These are phyloP conservation scores for Pangasius djambal DNA, from an alignment of 2,797 vertebrate species.

Conservation along the genomic window DNA sequence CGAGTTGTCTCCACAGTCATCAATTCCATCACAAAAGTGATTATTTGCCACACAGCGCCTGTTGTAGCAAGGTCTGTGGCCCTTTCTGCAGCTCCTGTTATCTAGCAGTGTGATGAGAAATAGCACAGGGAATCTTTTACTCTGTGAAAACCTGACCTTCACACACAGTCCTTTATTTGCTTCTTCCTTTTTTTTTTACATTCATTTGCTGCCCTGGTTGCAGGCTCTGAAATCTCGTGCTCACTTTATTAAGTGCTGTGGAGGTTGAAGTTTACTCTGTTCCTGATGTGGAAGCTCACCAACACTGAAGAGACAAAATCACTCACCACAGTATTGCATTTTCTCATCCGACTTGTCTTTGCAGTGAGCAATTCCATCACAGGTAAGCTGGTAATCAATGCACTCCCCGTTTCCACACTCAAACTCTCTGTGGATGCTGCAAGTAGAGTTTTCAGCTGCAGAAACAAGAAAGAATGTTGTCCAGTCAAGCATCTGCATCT, in stretches of 20 bases:
- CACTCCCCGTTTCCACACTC: conserved; percentile 97
- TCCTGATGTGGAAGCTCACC: conserved; percentile 37
- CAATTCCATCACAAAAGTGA: conserved; percentile 86
- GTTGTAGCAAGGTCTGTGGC: conserved; percentile 89
- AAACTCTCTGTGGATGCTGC: conserved; percentile 93
- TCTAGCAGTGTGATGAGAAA: conserved; percentile 72
- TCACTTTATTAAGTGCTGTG: conserved; percentile 55
- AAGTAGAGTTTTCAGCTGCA: conserved; percentile 92
- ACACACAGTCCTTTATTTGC: conserved; percentile 34
- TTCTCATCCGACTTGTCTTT: conserved; percentile 99
- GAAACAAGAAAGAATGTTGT: conserved; percentile 28
- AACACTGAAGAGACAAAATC: conserved; percentile 28
- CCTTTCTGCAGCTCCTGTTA: conserved; percentile 90
- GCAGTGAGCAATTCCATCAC: conserved; percentile 91
- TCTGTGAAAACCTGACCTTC: conserved; percentile 28
- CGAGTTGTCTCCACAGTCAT: conserved; percentile 94
- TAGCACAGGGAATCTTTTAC: conserved; percentile 40
- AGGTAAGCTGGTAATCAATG: conserved; percentile 91
- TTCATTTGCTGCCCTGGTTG: conserved; percentile 29
- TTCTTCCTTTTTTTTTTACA: conserved; percentile 25
- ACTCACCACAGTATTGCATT: conserved; percentile 94
- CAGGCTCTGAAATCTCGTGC: conserved; percentile 35
- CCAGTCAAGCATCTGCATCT: neutral
- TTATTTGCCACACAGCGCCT: conserved; percentile 85
- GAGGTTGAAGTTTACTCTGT: conserved; percentile 43